phyloP scores from a whole-genome alignment of 2,113 vertebrate genomes.

The Crotalus tigris region DNA sequence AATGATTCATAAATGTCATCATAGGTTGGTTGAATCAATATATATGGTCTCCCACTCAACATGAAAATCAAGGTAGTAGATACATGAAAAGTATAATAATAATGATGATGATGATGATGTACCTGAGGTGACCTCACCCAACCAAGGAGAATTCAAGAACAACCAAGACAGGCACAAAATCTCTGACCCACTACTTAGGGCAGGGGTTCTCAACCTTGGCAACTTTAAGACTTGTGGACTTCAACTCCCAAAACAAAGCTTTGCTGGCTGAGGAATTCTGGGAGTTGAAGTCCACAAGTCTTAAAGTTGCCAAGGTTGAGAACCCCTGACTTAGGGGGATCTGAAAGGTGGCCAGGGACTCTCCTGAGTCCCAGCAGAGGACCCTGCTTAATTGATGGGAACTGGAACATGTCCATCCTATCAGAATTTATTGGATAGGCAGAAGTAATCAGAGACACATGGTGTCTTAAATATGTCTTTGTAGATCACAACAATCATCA shows the following conservation, averaged over 20 bases:
- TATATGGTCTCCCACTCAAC: not conserved
- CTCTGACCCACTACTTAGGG: not conserved
- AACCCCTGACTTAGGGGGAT: not conserved
- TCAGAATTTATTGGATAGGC: not conserved
- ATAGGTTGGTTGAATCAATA: not conserved
- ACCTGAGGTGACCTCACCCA: not conserved
- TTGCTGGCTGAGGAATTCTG: too few species aligned
- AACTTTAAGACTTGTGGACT: too few species aligned
- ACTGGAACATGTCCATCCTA: not conserved
- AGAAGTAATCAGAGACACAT: not conserved
- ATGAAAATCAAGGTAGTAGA: not conserved
- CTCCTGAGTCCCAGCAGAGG: not conserved
- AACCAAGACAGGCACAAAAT: not conserved
- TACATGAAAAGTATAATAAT: not conserved
- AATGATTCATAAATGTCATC: not conserved
- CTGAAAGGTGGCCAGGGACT: not conserved
- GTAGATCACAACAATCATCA: not conserved
- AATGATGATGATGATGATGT: not conserved
- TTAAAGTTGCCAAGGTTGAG: too few species aligned
- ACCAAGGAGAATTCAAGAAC: not conserved
- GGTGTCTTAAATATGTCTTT: not conserved
- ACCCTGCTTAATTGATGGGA: not conserved
- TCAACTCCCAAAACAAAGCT: too few species aligned
- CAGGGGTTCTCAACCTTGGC: too few species aligned
- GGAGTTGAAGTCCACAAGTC: too few species aligned